phyloP scores from a whole-genome alignment of 2,797 vertebrate genomes.

The Triplophysa yarkandensis region DNA sequence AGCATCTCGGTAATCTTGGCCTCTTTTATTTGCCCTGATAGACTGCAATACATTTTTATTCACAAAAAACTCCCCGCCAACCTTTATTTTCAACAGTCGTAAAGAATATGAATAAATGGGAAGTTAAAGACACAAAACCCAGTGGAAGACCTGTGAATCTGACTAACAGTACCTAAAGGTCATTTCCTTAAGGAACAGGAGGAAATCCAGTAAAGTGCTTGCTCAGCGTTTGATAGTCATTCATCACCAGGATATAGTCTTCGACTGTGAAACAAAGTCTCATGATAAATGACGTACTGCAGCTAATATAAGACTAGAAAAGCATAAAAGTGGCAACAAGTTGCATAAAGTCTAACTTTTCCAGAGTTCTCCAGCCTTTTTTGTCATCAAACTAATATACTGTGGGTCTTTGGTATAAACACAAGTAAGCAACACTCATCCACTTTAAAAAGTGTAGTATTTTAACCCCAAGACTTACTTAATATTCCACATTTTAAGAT shows the following conservation, averaged over 20 bases:
- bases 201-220: slow-evolving; percentile 21
- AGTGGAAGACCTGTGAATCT: neutral
- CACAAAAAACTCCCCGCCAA: too few relatives aligned
- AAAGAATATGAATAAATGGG: neutral
- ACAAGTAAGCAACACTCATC: neutral
- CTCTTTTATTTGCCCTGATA: too few relatives aligned
- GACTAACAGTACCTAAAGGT: slow-evolving; percentile 10
- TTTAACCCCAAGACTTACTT: neutral
- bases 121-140: neutral
- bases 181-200: slow-evolving; percentile 12
- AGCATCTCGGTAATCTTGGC: neutral
- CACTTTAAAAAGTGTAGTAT: too few relatives aligned
- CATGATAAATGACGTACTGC: neutral
- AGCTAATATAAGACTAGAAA: neutral
- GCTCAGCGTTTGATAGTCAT: slow-evolving; percentile 1
- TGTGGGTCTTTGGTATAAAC: neutral
- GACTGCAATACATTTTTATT: too few relatives aligned
- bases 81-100: neutral
- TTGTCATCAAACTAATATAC: neutral
- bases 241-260: slow-evolving; percentile 10
- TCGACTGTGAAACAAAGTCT: neutral
- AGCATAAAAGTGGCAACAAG: neutral
- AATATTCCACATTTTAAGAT: slow-evolving; percentile 20
- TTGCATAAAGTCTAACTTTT: neutral
- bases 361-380: neutral